Evolutionary conservation across 2,888 invertebrate species (phyloP).

Genomic region (Xestoiulus laeticollis): DNA sequence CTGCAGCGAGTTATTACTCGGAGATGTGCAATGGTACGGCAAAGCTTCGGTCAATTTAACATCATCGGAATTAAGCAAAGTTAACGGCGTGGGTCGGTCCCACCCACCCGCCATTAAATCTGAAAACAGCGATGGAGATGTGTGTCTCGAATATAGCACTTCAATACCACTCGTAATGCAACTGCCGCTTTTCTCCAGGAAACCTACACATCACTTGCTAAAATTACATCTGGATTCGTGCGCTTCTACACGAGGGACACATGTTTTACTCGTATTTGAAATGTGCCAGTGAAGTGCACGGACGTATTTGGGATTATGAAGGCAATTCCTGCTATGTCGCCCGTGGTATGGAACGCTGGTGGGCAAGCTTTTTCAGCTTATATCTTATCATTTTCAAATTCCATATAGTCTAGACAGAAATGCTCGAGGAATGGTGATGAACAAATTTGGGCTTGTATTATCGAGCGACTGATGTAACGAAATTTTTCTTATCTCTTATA

Average conservation of each 20-base stretch:
- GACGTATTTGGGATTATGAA: neutral
- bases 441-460: too few species aligned
- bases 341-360: neutral
- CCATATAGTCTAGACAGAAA: too few species aligned
- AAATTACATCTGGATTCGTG: slow-evolving; percentile 13
- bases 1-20: neutral
- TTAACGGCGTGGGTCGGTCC: slow-evolving; percentile 6
- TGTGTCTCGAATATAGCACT: neutral
- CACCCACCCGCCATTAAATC: neutral
- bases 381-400: neutral
- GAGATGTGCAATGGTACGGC: neutral
- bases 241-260: neutral
- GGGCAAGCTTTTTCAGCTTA: neutral
- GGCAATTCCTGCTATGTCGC: neutral
- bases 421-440: too few species aligned
- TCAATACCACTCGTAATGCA: neutral
- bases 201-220: neutral
- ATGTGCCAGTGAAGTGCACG: neutral
- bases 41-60: slow-evolving; percentile 1
- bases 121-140: neutral
- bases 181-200: neutral
- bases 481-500: too few species aligned
- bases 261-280: neutral
- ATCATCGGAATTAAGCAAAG: neutral
- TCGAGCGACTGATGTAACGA: too few species aligned